Percentiles rank a stretch among this genome's conserved stretches.
Conservation (phyloP, 1,140 invertebrate species). For the Zaprionus inermis region DNA sequence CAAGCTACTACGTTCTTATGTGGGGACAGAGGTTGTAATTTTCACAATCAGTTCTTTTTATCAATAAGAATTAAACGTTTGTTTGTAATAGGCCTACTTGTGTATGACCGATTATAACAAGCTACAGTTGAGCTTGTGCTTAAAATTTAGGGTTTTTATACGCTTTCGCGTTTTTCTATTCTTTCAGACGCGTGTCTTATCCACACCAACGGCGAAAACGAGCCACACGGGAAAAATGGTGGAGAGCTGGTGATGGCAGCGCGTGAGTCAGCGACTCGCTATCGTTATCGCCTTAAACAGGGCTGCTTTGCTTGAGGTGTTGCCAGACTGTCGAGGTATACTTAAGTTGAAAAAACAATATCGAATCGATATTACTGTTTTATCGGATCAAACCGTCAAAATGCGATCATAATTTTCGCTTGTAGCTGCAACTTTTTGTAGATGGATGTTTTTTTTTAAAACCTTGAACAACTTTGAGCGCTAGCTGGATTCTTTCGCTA, state of each 20-base stretch:
- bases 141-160: conserved; percentile 67
- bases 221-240: conserved; percentile 63
- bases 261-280: conserved; percentile 42
- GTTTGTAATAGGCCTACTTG: conserved; percentile 62
- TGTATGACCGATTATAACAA: conserved; percentile 68
- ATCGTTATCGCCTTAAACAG: conserved; percentile 39
- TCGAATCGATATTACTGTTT: background rate
- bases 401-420: background rate
- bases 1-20: conserved; percentile 79
- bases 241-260: conserved; percentile 41
- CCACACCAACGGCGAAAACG: conserved; percentile 57
- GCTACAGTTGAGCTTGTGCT: conserved; percentile 61
- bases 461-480: conserved; percentile 29
- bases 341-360: background rate
- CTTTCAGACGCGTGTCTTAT: conserved; percentile 79
- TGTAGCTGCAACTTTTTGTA: background rate
- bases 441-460: background rate
- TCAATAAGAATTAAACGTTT: conserved; percentile 60
- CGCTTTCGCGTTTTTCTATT: conserved; percentile 72
- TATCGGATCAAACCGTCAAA: conserved; percentile 8
- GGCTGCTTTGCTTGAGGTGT: conserved; percentile 20
- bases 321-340: conserved; percentile 15
- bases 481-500: conserved; percentile 25
- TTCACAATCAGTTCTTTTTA: conserved; percentile 51
- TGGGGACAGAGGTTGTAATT: conserved; percentile 59